These are phyloP conservation scores for Erpornis zantholeuca DNA, from an alignment of 2,113 vertebrate genomes.

Conservation along the genomic window DNA sequence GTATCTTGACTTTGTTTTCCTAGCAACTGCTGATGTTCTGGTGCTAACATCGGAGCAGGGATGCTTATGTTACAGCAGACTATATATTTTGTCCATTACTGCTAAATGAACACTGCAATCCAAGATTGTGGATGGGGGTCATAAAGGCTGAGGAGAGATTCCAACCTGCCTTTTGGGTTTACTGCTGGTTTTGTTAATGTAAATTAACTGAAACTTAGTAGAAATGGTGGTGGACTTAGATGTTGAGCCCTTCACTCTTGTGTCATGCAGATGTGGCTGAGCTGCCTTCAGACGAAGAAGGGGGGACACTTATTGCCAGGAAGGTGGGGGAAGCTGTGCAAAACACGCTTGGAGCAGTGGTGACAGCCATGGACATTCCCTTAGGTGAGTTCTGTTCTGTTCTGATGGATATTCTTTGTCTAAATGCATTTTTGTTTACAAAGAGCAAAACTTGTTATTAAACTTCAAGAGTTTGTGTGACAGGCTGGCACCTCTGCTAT, in stretches of 20 bases:
- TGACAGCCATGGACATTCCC: constrained; percentile 96
- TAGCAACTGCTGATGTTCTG: background rate
- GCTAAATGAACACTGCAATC: background rate
- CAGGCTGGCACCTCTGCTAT: background rate
- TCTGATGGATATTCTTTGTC: background rate
- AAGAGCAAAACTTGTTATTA: background rate
- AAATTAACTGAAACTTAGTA: background rate
- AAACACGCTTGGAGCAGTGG: constrained; percentile 93
- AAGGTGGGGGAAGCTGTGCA: constrained; percentile 97
- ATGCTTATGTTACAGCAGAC: background rate
- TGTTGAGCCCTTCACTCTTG: background rate
- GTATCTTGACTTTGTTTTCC: background rate
- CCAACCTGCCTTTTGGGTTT: background rate
- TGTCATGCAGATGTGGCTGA: constrained; percentile 82
- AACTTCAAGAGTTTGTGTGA: background rate
- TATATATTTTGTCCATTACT: background rate
- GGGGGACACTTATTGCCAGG: constrained; percentile 90
- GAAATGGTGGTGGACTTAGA: background rate
- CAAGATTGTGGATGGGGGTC: background rate
- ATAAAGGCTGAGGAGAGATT: background rate
- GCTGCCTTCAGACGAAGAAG: constrained; percentile 89
- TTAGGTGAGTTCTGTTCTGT: constrained; percentile 79
- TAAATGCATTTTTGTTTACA: background rate
- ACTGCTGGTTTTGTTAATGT: background rate
- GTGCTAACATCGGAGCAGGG: background rate